Evolutionary conservation across 2,797 vertebrate genomes (phyloP).

Genomic region (Squalus acanthias): DNA sequence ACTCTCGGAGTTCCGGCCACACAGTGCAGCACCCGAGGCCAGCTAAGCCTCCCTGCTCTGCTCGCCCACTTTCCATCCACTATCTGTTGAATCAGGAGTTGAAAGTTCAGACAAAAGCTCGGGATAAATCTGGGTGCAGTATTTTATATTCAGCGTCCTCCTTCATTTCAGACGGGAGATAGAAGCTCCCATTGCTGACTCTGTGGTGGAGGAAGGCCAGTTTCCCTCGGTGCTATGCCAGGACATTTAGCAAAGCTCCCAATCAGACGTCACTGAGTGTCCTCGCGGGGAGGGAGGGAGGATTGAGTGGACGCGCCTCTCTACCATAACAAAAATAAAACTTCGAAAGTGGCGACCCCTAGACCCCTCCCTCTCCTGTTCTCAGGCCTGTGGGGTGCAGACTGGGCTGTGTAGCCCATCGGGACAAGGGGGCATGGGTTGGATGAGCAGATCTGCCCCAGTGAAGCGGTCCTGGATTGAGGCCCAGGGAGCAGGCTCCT

Average conservation of each 20-base stretch:
- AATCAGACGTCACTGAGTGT: too few relatives aligned
- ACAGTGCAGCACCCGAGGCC: neutral
- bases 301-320: neutral
- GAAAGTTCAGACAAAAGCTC: neutral
- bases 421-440: too few relatives aligned
- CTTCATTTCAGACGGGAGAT: neutral
- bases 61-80: neutral
- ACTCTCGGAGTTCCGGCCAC: neutral
- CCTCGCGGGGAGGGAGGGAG: too few relatives aligned
- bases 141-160: neutral
- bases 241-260: too few relatives aligned
- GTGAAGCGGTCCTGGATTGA: neutral
- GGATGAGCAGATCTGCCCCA: neutral
- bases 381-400: neutral
- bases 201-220: too few relatives aligned
- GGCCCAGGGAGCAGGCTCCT: neutral
- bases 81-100: neutral
- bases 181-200: too few relatives aligned
- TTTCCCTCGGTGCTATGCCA: too few relatives aligned
- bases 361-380: neutral
- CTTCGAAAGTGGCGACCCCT: neutral
- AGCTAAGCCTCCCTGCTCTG: neutral
- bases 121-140: neutral
- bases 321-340: neutral
- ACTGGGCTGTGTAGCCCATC: neutral